Base-by-base conservation (phyloP, 2,113 vertebrate species). In the Copsychus sechellarum region DNA sequence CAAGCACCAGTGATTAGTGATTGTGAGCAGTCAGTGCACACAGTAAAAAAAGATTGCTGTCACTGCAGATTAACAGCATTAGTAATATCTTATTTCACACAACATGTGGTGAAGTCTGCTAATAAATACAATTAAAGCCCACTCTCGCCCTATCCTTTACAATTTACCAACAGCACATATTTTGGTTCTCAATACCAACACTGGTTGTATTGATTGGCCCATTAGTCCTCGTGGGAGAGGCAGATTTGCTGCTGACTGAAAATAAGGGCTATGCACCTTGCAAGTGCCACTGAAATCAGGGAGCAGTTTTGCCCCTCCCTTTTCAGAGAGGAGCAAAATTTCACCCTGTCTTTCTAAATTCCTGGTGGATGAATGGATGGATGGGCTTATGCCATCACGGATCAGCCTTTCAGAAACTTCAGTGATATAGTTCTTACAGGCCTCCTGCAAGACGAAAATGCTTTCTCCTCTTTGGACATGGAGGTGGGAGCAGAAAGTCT, bases 31-130 rank as follows among this genome's bases (percentile, higher is more conserved):
- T 25, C 89, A 86, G 74, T 2, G 1, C 56, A 25, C 3, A 38
- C 53, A 34, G 61, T 42, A 28, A 72, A 78, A 87, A 74, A 94
- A 80, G 58, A 78, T 65, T 94, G 60, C 91, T 88, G 82, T 76
- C 80, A 74, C 33, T 57, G 65, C 73, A 84, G 80, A 84, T 29
- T 7, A 93, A 86, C 29, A 89, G 54, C 65, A 50, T 92, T 79
- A 87, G 70, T 42, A 93, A 87, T 84, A 85, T 80, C 43, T 82
- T 81, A 87, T 94, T 95, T 92, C 91, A 80, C 61, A 69, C 33
- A 25, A 50, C 34, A 70, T 56, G 54, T 19, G 53, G 53, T 61
- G 83, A 92, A 66, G 69, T 53, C 48, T 87, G 81, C 73, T 77
- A 74, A 62, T 7, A 9, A 72, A 86, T 25, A 60, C n/a, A 87